Evolutionary conservation across 2,888 invertebrate genomes (phyloP).

Genomic region (Oxytorus armatus): DNA sequence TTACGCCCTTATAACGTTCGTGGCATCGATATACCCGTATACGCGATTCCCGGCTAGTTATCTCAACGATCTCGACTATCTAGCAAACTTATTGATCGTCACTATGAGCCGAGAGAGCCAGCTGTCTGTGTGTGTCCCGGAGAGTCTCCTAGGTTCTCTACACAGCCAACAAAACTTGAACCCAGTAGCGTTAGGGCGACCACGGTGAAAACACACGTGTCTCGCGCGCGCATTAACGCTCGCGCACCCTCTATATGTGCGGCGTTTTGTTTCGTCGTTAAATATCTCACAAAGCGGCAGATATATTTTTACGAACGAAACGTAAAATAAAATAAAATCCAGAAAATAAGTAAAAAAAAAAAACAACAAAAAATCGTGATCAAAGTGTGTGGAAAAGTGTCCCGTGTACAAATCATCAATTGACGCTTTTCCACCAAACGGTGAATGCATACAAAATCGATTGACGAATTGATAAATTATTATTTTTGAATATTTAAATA

Average conservation of each 20-base stretch:
- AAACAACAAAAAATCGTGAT: no score
- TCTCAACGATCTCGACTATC: conserved; percentile 80
- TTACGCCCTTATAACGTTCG: neutral
- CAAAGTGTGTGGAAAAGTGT: no score
- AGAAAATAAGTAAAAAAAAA: neutral
- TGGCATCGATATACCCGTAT: conserved; percentile 21
- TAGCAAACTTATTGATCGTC: conserved; percentile 82
- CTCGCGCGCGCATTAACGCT: conserved; percentile 54
- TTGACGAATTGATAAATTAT: no score
- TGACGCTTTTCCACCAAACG: no score
- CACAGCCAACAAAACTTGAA: conserved; percentile 67
- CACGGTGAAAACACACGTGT: conserved; percentile 80
- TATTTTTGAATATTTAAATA: no score
- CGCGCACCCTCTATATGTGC: conserved; percentile 58
- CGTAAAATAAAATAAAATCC: no score
- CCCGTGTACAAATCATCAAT: no score
- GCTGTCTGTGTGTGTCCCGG: no score
- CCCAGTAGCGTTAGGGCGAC: conserved; percentile 81
- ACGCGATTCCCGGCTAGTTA: conserved; percentile 55
- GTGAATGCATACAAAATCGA: no score
- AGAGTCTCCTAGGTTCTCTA: conserved; percentile 64
- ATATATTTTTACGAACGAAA: no score
- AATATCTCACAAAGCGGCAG: conserved; percentile 11
- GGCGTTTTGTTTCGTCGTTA: conserved; percentile 15
- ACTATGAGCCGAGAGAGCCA: conserved; percentile 77